Percentiles rank a stretch among this genome's conserved stretches.
These are phyloP conservation scores for Pelodiscus sinensis DNA, from an alignment of 2,113 vertebrate genomes.

Conservation along the genomic window DNA sequence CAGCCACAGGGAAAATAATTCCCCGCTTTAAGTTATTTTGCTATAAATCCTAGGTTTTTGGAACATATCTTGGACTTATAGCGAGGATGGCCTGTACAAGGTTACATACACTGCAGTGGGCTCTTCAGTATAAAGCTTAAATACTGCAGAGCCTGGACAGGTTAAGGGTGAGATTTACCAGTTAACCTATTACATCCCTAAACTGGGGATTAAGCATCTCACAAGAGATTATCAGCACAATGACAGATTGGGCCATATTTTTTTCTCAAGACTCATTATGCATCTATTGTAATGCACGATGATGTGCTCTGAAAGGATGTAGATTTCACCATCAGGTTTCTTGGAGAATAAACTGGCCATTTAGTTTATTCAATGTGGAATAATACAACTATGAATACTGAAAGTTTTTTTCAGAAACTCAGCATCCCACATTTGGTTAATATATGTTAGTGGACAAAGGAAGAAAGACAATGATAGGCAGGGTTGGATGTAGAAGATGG, in stretches of 20 bases:
- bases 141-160: too few relatives aligned
- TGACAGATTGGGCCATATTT: neutral
- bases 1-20: too few relatives aligned
- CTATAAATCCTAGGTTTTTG: too few relatives aligned
- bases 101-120: too few relatives aligned
- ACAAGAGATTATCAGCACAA: neutral
- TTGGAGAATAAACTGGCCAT: neutral
- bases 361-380: neutral
- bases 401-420: neutral
- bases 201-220: neutral
- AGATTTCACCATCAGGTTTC: neutral
- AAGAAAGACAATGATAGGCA: neutral
- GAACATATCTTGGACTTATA: too few relatives aligned
- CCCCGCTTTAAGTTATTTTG: too few relatives aligned
- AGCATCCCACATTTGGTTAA: fast-evolving
- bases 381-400: neutral
- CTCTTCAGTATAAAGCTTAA: too few relatives aligned
- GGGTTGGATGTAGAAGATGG: fast-evolving
- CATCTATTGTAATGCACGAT: neutral
- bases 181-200: too few relatives aligned
- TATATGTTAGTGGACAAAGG: fast-evolving
- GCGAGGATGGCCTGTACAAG: too few relatives aligned
- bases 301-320: neutral
- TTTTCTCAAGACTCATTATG: neutral
- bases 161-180: too few relatives aligned